Evolutionary conservation across 2,888 invertebrate species (phyloP).

Genomic region (Drosophila bunnanda): DNA sequence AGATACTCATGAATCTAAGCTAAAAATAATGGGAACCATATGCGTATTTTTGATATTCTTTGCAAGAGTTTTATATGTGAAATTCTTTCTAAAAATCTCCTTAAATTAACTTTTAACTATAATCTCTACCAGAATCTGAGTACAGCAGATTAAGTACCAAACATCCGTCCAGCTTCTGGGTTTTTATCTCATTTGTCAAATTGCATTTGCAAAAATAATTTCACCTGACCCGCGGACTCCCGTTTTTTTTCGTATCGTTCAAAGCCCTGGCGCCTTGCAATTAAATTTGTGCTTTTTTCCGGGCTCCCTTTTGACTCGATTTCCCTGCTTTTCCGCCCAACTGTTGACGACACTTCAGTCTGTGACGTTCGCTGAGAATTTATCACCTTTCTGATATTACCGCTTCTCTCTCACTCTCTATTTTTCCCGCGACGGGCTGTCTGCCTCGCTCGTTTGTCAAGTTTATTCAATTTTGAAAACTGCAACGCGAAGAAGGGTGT

Average conservation of each 20-base stretch:
- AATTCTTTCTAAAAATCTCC: not conserved
- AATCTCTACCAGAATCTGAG: not conserved
- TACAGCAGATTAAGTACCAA: not conserved
- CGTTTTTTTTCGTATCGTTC: not conserved
- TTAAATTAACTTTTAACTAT: too few species aligned
- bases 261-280: constrained; percentile 22
- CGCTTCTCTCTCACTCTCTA: not conserved
- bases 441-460: constrained; percentile 50
- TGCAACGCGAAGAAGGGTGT: constrained; percentile 22
- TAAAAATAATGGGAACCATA: too few species aligned
- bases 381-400: constrained; percentile 66
- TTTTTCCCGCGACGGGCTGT: constrained; percentile 1
- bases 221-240: constrained; percentile 22
- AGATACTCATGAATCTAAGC: not conserved
- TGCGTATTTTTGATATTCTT: too few species aligned
- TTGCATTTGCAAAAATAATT: constrained; percentile 37
- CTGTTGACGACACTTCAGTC: constrained; percentile 65
- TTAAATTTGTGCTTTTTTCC: constrained; percentile 45
- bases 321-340: constrained; percentile 31
- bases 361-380: constrained; percentile 52
- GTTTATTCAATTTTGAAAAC: constrained; percentile 59
- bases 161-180: constrained; percentile 3
- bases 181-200: constrained; percentile 53
- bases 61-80: not conserved
- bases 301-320: constrained; percentile 12